Percentiles rank a stretch among this genome's conserved stretches.
Evolutionary conservation across 2,113 vertebrate species (phyloP).

Genomic region (Brachypodius melanocephalos): DNA sequence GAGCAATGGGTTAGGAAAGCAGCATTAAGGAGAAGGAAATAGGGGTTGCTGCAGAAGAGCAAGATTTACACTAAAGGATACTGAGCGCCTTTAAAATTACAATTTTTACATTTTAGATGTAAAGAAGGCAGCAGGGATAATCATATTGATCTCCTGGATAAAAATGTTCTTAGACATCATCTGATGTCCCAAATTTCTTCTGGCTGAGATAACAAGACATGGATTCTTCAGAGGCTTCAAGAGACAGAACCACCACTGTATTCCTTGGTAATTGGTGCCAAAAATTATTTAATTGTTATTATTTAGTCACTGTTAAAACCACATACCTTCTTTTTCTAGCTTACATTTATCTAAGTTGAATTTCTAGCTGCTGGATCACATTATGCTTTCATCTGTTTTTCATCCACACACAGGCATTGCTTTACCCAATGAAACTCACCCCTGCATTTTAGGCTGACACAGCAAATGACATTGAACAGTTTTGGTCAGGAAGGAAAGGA

Average conservation of each 20-base stretch:
- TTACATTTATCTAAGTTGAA: not conserved
- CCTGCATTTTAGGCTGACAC: not conserved
- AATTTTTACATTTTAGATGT: not conserved
- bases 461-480: not conserved
- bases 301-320: not conserved
- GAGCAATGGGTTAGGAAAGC: not conserved
- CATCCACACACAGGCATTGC: not conserved
- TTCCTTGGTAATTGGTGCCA: not conserved
- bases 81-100: not conserved
- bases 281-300: not conserved
- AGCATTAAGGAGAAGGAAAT: not conserved
- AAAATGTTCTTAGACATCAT: not conserved
- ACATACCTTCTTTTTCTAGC: not conserved
- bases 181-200: not conserved
- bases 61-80: not conserved
- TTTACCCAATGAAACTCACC: not conserved
- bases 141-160: not conserved
- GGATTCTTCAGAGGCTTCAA: not conserved
- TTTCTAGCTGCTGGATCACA: not conserved
- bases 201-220: not conserved
- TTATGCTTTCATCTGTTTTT: conserved; percentile 24
- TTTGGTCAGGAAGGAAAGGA: not conserved
- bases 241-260: not conserved
- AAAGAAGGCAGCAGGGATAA: not conserved
- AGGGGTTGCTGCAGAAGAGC: not conserved